Evolutionary conservation across 2,888 invertebrate genomes (phyloP), one percentile per base, ranked within the genome.

Genomic region (Troides oblongomaculatus): DNA sequence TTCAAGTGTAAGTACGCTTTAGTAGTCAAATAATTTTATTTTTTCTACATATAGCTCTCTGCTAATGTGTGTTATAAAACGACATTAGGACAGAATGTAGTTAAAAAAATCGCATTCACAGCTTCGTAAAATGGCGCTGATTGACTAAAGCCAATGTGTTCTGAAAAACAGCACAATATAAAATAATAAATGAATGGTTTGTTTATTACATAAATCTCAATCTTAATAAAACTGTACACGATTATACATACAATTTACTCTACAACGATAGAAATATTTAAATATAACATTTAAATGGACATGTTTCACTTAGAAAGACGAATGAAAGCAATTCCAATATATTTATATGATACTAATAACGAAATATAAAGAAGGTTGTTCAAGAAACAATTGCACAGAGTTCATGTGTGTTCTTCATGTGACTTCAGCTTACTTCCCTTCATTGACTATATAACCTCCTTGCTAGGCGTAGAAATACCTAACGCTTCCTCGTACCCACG

Each of bases 381-480:
- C 84, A 87, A 85, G 83, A 78, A 87, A 87, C 84, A 84, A 88
- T 90, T 90, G 90, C 91, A 90, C 90, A 86, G 81, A 85, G 80
- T 85, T 84, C 81, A 77, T 79, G 82, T 81, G 85, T 83, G 80
- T 21, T 21, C 21, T 21, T 21, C 21, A 21, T 21, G 21, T 21
- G 21, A 21, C 0, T 21, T 21, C 21, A 80, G 81, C 74, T 72
- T 74, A 76, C 71, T 77, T 76, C 78, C 60, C 43, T 65, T 68
- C 75, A 64, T 84, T 82, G 81, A 86, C 88, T 94, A 94, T 84
- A 94, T 89, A 81, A 96, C 95, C 89, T 97, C 97, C 90, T 98
- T 97, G 80, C 97, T 97, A 17, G 98, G 97, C 57, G 97, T 98
- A 62, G 97, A 97, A 81, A 98, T 97, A 74, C 97, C 98, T 78